Evolutionary conservation across 1,140 invertebrate species (phyloP), one percentile per base, ranked within the genome.

Genomic region (Orchestia grillus): DNA sequence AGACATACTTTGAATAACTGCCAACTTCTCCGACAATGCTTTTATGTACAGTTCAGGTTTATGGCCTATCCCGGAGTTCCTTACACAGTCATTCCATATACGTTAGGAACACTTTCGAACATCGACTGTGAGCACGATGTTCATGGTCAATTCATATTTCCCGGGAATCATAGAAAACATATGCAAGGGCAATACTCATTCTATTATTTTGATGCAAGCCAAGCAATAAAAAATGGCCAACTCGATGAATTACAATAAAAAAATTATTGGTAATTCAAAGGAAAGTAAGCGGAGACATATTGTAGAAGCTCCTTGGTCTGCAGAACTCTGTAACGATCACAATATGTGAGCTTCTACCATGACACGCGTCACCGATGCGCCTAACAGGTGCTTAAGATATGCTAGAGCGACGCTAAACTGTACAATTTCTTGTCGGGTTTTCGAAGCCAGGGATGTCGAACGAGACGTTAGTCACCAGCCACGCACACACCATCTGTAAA

Each of bases 361-460:
- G 43, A 91, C 40, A 53, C 53, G 47, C 57, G 41, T 43, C 40
- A 95, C 45, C 53, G 95, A 40, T 87, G 44, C 43, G 47, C 94
- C 77, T 44, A 77, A 57, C 36, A 41, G 95, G 77, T 77, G 88
- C n/a, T 36, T 90, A 53, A 90, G 57, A 95, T 57, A 88, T 57
- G 44, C 77, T 28, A 94, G 45, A 44, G 88, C 43, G 47, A 53
- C 87, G 42, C 44, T 96, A 87, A 44, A 96, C 95, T 40, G 96
- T 96, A 77, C 96, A 96, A 87, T 96, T 96, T 43, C 96, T 96
- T 43, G 96, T 96, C 19, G 96, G 95, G 90, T 96, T 95, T 40
- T 96, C 95, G 87, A 96, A 92, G 0, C 96, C 96, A 77, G 96
- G 96, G 36, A 96, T 95, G 42, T 96, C 96, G 95, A 96, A 96